Evolutionary conservation across 2,797 vertebrate genomes (phyloP), one percentile per base, ranked within the genome.

Genomic region (Picus viridis): DNA sequence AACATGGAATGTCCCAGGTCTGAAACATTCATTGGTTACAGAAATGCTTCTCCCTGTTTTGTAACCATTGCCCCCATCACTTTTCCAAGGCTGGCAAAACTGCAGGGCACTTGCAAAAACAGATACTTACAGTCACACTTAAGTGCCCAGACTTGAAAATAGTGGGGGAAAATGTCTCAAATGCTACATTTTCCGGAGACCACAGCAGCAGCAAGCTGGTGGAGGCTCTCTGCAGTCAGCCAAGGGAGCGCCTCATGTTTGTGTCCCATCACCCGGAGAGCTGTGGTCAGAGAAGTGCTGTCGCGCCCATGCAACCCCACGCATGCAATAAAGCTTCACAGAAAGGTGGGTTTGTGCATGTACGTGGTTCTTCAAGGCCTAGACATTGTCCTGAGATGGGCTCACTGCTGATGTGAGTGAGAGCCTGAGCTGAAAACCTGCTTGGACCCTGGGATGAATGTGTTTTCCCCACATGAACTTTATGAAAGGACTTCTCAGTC

Each of bases 401-500:
- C 4, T 80, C 2, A 1, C 13, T 13, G 43, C 36, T 83, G 61
- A 14, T 76, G 20, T 20, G 90, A 73, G 67, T 3, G 2, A 90
- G 63, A 18, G 57, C 57, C 45, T 86, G 76, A 73, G 57, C 61
- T 68, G 85, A 82, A 96, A 88, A 62, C 41, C 82, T 2, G 13
- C 85, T 56, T 65, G 85, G 80, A 30, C 62, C 32, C 26, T 7
- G 56, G 16, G 45, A 59, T 3, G 26, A 58, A 53, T 26, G 20
- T 3, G 26, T 79, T 92, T 92, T 95, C 85, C 93, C 86, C 29
- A 53, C 7, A 34, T 94, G 89, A 95, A 94, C 86, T 78, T 91
- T 79, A 96, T 96, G 96, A 96, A 96, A 96, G 94, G 62, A 79
- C 90, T 88, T 93, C 83, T 96, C 80, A 96, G 95, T 95, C 79